Percentiles rank a stretch among this genome's conserved stretches.
Conservation (phyloP, 1,140 invertebrate genomes). For the Aphis craccivora region DNA sequence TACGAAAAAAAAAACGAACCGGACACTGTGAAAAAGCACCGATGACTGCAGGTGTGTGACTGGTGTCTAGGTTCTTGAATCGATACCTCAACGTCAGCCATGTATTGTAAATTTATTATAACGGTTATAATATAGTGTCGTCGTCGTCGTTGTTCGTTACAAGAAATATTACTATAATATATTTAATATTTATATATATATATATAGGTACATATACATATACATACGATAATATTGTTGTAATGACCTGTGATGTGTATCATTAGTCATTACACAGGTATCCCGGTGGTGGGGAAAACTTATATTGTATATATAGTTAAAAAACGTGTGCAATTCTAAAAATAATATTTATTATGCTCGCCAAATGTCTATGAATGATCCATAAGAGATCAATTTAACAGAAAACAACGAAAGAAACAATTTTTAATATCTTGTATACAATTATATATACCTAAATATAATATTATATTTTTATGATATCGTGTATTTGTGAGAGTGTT, state of each 20-base stretch:
- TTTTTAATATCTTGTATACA: not conserved
- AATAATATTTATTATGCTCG: not conserved
- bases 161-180: not conserved
- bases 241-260: not conserved
- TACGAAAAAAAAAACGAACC: not conserved
- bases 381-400: not conserved
- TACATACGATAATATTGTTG: not conserved
- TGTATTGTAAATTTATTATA: slow-evolving; percentile 12
- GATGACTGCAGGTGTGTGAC: slow-evolving; percentile 11
- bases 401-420: not conserved
- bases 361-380: not conserved
- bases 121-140: not conserved
- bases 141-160: not conserved
- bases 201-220: not conserved
- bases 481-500: not conserved
- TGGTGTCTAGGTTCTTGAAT: not conserved
- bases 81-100: not conserved
- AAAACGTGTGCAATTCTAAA: not conserved
- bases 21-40: not conserved
- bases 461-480: not conserved
- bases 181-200: not conserved
- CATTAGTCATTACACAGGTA: not conserved
- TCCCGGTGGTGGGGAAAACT: not conserved
- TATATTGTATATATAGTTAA: not conserved
- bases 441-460: not conserved